Base-by-base conservation (phyloP, 2,888 invertebrate species). In the Azorinus chamasolen region DNA sequence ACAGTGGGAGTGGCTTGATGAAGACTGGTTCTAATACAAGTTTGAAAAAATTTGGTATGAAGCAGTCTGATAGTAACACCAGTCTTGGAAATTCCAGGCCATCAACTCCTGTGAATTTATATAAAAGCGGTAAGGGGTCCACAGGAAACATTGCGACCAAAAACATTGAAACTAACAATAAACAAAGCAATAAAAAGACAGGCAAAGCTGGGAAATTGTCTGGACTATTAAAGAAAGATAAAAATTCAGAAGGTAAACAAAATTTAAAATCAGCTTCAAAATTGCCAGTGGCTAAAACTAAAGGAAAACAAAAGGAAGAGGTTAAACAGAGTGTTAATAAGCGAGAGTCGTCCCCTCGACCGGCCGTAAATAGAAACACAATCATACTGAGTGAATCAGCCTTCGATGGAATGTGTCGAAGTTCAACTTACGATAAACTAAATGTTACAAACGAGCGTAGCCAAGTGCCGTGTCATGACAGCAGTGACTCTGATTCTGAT, bases 181-280 rank as follows among this genome's bases (percentile, higher is more conserved):
- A 69, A 14, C 83, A 78, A 25, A 54, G 69, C 41, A 69, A 57
- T 27, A 80, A 77, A 6, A 90, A 90, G 71, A 89, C 88, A 62
- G 89, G 84, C 62, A 88, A 86, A 24, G 79, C 96, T 14, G 96
- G 96, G 91, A 96, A 96, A 92, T 96, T 97, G 63, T 96, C 96
- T 0, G 96, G 95, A 87, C 92, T 97, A 18, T 97, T 96, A 96
- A 96, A 96, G 8, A 76, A 69, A 58, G 72, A 59, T n/a, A 66
- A 73, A 12, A 68, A 41, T 12, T 32, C 32, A 32, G 50, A 69
- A 16, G 43, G 57, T 0, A 78, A 81, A 50, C 63, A 72, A 18
- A 32, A 32, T 32, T n/a, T n/a, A n/a, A 80, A 78, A 55, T 32
- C 76, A 4, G 72, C 63, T 8, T 87, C 88, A 10, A 84, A 83